Conservation (phyloP, 2,113 vertebrate genomes). For the Prunella himalayana region DNA sequence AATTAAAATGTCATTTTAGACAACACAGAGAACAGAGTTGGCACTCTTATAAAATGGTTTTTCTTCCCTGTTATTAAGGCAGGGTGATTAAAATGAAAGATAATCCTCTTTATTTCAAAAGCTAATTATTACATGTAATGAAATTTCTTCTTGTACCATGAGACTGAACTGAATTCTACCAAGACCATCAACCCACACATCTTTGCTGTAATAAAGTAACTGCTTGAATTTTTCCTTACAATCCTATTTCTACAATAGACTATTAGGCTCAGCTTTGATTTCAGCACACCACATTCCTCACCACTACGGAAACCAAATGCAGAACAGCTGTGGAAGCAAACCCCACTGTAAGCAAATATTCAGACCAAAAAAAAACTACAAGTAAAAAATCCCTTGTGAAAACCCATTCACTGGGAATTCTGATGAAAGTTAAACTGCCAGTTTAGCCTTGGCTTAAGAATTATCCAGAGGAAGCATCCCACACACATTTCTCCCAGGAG, state of each 20-base stretch:
- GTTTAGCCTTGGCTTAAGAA: background rate
- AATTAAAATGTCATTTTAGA: background rate
- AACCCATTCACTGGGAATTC: background rate
- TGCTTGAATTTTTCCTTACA: background rate
- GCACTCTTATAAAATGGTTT: background rate
- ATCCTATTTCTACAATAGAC: background rate
- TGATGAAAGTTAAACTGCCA: background rate
- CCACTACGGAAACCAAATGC: background rate
- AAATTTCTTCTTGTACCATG: background rate
- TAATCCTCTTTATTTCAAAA: background rate
- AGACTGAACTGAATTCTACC: background rate
- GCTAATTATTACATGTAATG: background rate
- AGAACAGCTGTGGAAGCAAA: conserved; percentile 22
- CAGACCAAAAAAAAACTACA: background rate
- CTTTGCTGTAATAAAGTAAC: background rate
- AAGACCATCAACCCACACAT: background rate
- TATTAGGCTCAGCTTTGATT: background rate
- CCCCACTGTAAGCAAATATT: background rate
- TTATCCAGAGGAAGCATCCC: background rate
- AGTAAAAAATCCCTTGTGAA: background rate
- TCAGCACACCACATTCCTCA: background rate
- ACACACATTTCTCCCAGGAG: background rate
- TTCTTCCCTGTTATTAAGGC: background rate
- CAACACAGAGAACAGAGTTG: background rate
- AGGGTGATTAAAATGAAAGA: conserved; percentile 28